phyloP scores from a whole-genome alignment of 2,113 vertebrate genomes.

The Rhea americana region DNA sequence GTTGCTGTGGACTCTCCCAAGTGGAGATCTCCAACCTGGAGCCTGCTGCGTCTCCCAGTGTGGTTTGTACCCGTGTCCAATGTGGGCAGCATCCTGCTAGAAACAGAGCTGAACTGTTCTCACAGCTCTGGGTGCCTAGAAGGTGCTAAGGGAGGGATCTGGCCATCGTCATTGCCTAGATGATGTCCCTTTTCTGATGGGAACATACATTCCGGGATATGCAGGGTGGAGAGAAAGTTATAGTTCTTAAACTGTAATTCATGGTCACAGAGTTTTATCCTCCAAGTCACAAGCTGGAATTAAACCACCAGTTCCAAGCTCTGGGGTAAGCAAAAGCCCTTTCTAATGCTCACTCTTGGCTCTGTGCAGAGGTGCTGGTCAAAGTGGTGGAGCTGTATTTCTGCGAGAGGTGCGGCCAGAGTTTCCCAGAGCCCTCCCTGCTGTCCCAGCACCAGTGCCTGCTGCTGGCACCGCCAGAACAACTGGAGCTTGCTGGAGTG shows the following conservation, averaged over 20 bases:
- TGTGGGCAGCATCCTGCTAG: neutral
- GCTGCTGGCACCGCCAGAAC: neutral
- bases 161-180: fast-evolving
- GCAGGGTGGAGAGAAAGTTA: fast-evolving
- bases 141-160: neutral
- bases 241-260: neutral
- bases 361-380: slow-evolving; percentile 77
- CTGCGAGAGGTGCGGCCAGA: slow-evolving; percentile 77
- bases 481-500: slow-evolving; percentile 26
- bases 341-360: neutral
- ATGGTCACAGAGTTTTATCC: neutral
- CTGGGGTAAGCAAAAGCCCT: neutral
- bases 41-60: neutral
- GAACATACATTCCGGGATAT: neutral
- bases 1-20: fast-evolving
- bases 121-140: neutral
- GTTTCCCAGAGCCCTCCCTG: slow-evolving; percentile 69
- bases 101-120: fast-evolving
- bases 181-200: neutral
- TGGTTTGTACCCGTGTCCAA: fast-evolving
- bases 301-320: neutral
- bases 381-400: slow-evolving; percentile 74
- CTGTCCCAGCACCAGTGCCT: slow-evolving; percentile 74
- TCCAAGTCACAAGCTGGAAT: neutral
- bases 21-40: neutral